Base-by-base conservation (phyloP, 2,797 vertebrate species). In the Enoplosus armatus region DNA sequence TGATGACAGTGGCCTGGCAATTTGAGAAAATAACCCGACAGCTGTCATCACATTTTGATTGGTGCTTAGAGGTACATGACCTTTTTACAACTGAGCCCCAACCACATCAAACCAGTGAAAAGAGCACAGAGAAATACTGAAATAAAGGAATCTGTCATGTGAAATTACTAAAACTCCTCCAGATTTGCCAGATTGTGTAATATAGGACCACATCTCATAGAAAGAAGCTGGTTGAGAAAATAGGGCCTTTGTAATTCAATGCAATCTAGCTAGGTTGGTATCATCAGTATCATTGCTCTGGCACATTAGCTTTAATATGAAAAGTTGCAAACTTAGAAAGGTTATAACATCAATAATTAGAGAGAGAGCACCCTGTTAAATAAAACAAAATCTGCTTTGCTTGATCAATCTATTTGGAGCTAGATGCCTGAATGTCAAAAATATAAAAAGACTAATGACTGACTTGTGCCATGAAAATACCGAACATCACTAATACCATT, bases 41-140 rank as follows among this genome's bases (percentile, higher is more conserved):
- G 2, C 50, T 47, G 20, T 33, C 67, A 56, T 70, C 67, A 53
- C 18, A n/a, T 27, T 55, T 67, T 68, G 24, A 68, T 45, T 45
- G 51, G 24, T 16, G 66, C 67, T 56, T 56, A 4, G 12, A 59
- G 11, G 16, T 45, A 43, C 8, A 0, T 33, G 45, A 51, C 11
- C 41, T 24, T 20, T 48, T 37, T 8, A 35, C 29, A 37, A 27
- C 27, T 11, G 9, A n/a, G 22, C 15, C 20, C 11, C 4, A 1
- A 37, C 51, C 14, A 24, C 26, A 24, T 31, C 53, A 47, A 35
- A 24, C 20, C 45, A 15, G 14, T 65, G 45, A 26, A 22, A 31
- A 31, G 27, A 33, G 64, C 15, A 9, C 35, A 31, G 37, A 68
- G 6, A 43, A 14, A 41, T 8, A 31, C 37, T 9, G 58, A 27